Evolutionary conservation across 2,797 vertebrate species (phyloP).

Genomic region (Percopsis omiscomaycus): DNA sequence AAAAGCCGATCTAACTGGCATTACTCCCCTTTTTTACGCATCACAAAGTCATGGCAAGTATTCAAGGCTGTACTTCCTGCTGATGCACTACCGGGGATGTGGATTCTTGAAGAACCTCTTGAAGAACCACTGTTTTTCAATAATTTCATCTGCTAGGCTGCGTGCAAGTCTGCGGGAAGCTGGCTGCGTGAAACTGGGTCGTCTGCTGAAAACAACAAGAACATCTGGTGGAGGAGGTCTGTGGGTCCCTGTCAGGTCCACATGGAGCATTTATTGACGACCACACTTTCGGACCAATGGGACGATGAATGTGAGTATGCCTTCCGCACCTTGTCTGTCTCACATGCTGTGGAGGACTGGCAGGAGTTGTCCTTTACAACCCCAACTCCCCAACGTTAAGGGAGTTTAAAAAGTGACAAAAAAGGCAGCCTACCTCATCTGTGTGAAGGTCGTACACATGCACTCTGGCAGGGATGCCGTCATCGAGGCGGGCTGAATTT

Average conservation of each 20-base stretch:
- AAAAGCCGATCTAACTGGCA: neutral
- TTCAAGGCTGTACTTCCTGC: neutral
- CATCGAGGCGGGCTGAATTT: neutral
- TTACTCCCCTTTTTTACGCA: neutral
- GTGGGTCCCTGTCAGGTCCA: neutral
- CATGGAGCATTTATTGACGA: neutral
- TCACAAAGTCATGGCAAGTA: neutral
- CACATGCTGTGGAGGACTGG: neutral
- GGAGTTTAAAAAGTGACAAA: neutral
- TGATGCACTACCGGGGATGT: neutral
- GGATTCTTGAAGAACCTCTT: neutral
- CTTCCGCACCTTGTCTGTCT: neutral
- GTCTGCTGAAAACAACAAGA: neutral
- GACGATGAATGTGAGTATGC: neutral
- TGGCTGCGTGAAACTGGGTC: too few relatives aligned
- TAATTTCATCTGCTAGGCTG: neutral
- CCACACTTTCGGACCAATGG: neutral
- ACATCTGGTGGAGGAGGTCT: neutral
- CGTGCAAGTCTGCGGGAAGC: too few relatives aligned
- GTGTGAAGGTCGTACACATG: neutral
- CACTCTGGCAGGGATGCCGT: neutral
- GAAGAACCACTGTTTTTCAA: neutral
- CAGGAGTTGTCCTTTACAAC: neutral
- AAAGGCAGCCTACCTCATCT: neutral
- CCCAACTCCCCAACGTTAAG: neutral